Percentiles rank a stretch among this genome's conserved stretches.
Conservation (phyloP, 2,888 invertebrate genomes). For the Hirtodrosophila trivittata region DNA sequence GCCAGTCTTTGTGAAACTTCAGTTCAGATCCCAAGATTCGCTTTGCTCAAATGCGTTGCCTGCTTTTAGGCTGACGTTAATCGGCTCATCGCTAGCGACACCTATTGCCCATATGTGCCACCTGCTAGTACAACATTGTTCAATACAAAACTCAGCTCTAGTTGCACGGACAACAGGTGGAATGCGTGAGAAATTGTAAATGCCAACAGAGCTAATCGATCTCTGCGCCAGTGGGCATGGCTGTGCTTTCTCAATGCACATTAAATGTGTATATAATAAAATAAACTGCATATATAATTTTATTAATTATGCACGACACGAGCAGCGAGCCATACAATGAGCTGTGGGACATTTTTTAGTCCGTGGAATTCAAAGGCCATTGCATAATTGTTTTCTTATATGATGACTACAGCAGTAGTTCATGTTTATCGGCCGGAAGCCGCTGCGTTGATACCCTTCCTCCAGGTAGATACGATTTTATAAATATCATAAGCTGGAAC, state of each 20-base stretch:
- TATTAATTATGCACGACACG: conserved; percentile 63
- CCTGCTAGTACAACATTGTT: conserved; percentile 17
- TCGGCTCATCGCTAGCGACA: conserved; percentile 41
- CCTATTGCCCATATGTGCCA: conserved; percentile 33
- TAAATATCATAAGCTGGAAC: too few species aligned
- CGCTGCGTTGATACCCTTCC: neutral
- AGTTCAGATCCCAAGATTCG: conserved; percentile 13
- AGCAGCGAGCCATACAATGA: conserved; percentile 25
- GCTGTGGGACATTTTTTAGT: neutral
- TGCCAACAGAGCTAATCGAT: conserved; percentile 38
- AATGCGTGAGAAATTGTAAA: conserved; percentile 46
- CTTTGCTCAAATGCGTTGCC: conserved; percentile 36
- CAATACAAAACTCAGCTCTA: conserved; percentile 36
- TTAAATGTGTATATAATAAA: conserved; percentile 15
- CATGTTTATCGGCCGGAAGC: neutral
- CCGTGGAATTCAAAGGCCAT: conserved; percentile 54
- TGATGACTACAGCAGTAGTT: conserved; percentile 62
- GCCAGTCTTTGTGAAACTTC: conserved; percentile 40
- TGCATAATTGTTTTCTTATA: conserved; percentile 70
- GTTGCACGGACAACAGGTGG: conserved; percentile 38
- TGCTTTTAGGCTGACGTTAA: conserved; percentile 41
- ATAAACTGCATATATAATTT: conserved; percentile 11
- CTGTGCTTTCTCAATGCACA: conserved; percentile 29
- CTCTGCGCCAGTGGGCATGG: conserved; percentile 30
- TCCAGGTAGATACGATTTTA: too few species aligned